Conservation (phyloP, 1,140 invertebrate species). For the Cydia fagiglandana region DNA sequence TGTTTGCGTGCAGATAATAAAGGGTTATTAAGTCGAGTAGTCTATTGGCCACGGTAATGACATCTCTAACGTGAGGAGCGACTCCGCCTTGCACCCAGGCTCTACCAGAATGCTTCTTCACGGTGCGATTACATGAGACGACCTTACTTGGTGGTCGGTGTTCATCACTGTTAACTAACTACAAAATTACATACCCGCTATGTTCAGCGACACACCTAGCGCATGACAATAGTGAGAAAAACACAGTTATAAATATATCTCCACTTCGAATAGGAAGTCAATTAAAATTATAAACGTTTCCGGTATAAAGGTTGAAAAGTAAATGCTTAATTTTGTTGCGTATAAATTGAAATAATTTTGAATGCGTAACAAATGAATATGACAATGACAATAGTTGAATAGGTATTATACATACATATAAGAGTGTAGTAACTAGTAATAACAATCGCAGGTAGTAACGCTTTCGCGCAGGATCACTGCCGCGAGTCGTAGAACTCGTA, state of each 20-base stretch:
- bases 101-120: slow-evolving; percentile 11
- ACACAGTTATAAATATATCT: slow-evolving; percentile 24
- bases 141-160: slow-evolving; percentile 10
- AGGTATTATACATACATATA: too few relatives aligned
- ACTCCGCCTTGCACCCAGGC: slow-evolving; percentile 14
- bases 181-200: neutral
- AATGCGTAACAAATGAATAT: neutral
- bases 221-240: slow-evolving; percentile 28
- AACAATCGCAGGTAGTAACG: too few relatives aligned
- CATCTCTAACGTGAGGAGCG: slow-evolving; percentile 18
- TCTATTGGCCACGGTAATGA: slow-evolving; percentile 38
- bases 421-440: neutral
- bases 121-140: slow-evolving; percentile 13
- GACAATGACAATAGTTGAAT: too few relatives aligned
- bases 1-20: slow-evolving; percentile 44
- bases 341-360: neutral
- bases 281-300: slow-evolving; percentile 24
- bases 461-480: neutral
- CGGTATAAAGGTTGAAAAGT: neutral
- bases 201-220: neutral
- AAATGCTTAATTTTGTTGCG: slow-evolving; percentile 8
- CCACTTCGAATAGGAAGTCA: slow-evolving; percentile 17
- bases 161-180: slow-evolving; percentile 6
- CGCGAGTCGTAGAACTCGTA: neutral
- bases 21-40: slow-evolving; percentile 41